Percentiles rank a stretch among this genome's conserved stretches.
phyloP scores from a whole-genome alignment of 2,113 vertebrate species.

The Etheostoma spectabile region DNA sequence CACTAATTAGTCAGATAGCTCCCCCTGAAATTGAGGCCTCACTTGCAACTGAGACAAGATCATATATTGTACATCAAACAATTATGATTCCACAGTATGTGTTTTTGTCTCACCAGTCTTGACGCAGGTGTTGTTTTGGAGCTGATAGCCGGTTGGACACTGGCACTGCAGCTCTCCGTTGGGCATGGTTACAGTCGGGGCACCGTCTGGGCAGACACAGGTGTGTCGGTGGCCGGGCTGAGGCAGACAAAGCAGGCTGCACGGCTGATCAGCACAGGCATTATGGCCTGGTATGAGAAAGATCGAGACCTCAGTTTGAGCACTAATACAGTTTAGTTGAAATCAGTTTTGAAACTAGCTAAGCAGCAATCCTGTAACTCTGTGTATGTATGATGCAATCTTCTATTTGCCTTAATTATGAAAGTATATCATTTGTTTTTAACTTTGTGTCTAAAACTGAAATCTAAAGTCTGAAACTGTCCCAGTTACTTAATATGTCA shows the following conservation, averaged over 20 bases:
- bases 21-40: background rate
- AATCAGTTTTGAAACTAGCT: too few relatives aligned
- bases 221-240: constrained; percentile 86
- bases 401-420: background rate
- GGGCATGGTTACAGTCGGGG: constrained; percentile 82
- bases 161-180: constrained; percentile 89
- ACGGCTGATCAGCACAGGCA: constrained; percentile 89
- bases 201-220: constrained; percentile 92
- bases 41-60: background rate
- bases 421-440: background rate
- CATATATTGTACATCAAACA: background rate
- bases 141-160: constrained; percentile 89
- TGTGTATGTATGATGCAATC: background rate
- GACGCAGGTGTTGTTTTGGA: constrained; percentile 87
- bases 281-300: constrained; percentile 85
- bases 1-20: background rate
- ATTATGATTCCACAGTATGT: background rate
- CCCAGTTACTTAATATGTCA: background rate
- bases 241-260: constrained; percentile 94
- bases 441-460: background rate
- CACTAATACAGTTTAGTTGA: background rate
- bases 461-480: background rate
- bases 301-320: constrained; percentile 8
- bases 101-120: constrained; percentile 86
- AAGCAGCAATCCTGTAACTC: background rate